A percentile compares a stretch with the other conserved stretches of the same genome.
These are phyloP conservation scores for Marisa cornuarietis DNA, from an alignment of 1,140 invertebrate species.

Conservation along the genomic window DNA sequence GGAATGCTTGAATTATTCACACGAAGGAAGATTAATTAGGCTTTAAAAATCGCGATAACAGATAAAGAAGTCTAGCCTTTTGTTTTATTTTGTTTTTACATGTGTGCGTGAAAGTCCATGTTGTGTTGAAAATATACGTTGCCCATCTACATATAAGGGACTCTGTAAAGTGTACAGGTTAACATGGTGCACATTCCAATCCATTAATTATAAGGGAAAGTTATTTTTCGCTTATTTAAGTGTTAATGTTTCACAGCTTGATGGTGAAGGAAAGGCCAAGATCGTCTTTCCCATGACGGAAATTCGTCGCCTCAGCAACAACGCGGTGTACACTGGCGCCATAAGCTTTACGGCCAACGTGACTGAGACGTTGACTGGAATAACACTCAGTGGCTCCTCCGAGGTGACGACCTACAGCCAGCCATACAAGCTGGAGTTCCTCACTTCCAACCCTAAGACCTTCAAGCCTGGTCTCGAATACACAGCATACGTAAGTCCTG, in stretches of 20 bases:
- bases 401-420: constrained; percentile 34
- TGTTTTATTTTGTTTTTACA: too few species aligned
- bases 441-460: constrained; percentile 52
- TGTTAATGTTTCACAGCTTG: constrained; percentile 32
- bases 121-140: background rate
- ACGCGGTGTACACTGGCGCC: constrained; percentile 23
- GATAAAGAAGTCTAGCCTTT: too few species aligned
- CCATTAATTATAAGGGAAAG: background rate
- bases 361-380: constrained; percentile 53
- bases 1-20: too few species aligned
- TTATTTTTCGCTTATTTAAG: background rate
- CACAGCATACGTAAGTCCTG: constrained; percentile 53
- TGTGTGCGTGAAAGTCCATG: too few species aligned
- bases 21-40: too few species aligned
- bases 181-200: background rate
- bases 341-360: constrained; percentile 52
- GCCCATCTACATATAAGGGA: background rate
- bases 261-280: constrained; percentile 41
- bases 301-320: constrained; percentile 22
- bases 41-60: too few species aligned
- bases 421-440: constrained; percentile 47
- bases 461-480: constrained; percentile 58
- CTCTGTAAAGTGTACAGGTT: background rate
- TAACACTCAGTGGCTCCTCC: constrained; percentile 40
- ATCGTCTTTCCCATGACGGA: constrained; percentile 40